A percentile compares a stretch with the other conserved stretches of the same genome.
These are phyloP conservation scores for Drosophila mettleri DNA, from an alignment of 2,888 invertebrate genomes.

Conservation along the genomic window DNA sequence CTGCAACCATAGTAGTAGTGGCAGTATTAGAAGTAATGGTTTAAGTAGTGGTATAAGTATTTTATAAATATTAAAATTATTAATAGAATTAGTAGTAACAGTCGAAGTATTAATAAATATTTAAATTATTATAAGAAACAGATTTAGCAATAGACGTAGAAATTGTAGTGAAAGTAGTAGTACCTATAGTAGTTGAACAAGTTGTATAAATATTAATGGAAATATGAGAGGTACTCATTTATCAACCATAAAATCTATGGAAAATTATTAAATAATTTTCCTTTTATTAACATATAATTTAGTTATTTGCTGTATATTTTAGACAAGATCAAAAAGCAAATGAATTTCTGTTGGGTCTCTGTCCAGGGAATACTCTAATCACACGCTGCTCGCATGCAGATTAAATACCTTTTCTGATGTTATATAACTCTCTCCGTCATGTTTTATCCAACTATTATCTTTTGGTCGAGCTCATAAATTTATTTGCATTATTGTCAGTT, in stretches of 20 bases:
- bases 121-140: background rate
- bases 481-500: slow-evolving; percentile 1
- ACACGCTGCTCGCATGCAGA: background rate
- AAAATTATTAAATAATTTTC: too few species aligned
- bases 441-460: background rate
- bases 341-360: background rate
- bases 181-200: background rate
- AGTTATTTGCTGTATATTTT: too few species aligned
- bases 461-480: slow-evolving; percentile 9
- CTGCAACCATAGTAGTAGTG: too few species aligned
- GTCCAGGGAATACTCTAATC: background rate
- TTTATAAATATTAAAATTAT: background rate
- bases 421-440: background rate
- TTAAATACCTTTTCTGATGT: slow-evolving; percentile 2
- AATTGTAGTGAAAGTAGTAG: background rate
- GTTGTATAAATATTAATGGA: background rate
- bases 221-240: too few species aligned
- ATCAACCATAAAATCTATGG: background rate
- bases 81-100: background rate
- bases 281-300: too few species aligned
- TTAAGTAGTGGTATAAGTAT: background rate
- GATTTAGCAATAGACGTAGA: background rate
- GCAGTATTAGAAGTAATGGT: background rate
- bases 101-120: too few species aligned
- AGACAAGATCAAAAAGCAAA: background rate